Evolutionary conservation across 2,888 invertebrate species (phyloP).

Genomic region (Caradrina kadenii): DNA sequence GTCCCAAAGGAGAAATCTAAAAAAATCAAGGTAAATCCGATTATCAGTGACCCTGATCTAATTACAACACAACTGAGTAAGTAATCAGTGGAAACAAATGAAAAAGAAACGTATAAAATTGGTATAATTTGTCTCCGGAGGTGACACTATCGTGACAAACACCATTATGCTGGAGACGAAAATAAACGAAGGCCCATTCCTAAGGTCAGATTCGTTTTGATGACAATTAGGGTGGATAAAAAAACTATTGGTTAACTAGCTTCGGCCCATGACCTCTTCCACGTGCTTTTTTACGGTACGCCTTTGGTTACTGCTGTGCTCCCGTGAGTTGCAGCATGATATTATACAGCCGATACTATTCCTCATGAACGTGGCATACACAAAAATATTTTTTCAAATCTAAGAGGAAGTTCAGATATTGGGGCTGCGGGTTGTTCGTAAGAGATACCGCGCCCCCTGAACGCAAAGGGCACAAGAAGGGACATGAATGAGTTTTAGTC

Average conservation of each 20-base stretch:
- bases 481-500: too few species aligned
- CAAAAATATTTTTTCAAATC: too few species aligned
- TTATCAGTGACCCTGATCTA: constrained; percentile 40
- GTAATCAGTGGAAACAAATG: constrained; percentile 52
- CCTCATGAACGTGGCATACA: too few species aligned
- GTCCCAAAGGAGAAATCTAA: constrained; percentile 7
- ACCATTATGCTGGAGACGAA: constrained; percentile 61
- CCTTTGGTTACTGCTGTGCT: too few species aligned
- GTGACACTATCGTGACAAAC: constrained; percentile 66
- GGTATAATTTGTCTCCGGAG: constrained; percentile 61
- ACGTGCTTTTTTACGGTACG: too few species aligned
- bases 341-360: too few species aligned
- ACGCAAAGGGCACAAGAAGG: too few species aligned
- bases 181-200: constrained; percentile 60
- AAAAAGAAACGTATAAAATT: constrained; percentile 58
- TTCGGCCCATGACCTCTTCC: too few species aligned
- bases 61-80: constrained; percentile 35
- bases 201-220: constrained; percentile 52
- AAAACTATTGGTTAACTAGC: constrained; percentile 2
- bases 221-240: constrained; percentile 35
- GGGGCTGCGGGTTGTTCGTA: too few species aligned
- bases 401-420: too few species aligned
- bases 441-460: too few species aligned
- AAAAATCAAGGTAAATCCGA: constrained; percentile 39
- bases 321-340: too few species aligned